phyloP scores from a whole-genome alignment of 2,888 invertebrate species.

The Smittia sp. region DNA sequence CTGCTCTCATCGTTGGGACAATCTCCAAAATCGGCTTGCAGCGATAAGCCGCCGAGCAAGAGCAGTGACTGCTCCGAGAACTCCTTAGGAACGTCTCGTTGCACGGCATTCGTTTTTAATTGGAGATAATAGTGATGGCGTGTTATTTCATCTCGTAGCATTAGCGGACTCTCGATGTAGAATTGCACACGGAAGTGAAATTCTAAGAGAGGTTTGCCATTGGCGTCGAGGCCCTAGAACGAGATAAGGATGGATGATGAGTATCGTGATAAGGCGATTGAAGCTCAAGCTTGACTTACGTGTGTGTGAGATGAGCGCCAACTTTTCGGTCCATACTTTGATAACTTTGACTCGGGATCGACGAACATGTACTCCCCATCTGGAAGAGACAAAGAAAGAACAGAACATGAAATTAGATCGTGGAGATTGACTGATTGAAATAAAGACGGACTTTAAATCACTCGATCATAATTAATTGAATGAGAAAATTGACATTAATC shows the following conservation, averaged over 20 bases:
- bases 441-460: not conserved
- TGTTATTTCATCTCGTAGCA: slow-evolving; percentile 87
- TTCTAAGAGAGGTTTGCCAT: slow-evolving; percentile 83
- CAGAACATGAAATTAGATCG: slow-evolving; percentile 23
- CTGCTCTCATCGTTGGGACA: slow-evolving; percentile 57
- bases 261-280: not conserved
- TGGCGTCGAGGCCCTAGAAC: slow-evolving; percentile 79
- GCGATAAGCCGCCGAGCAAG: slow-evolving; percentile 80
- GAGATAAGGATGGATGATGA: slow-evolving; percentile 3
- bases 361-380: slow-evolving; percentile 96
- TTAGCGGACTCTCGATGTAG: slow-evolving; percentile 87
- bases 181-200: slow-evolving; percentile 90
- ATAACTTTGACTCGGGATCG: slow-evolving; percentile 91
- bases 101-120: slow-evolving; percentile 80
- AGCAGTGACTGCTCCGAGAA: slow-evolving; percentile 65
- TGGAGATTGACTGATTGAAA: not conserved
- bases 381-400: slow-evolving; percentile 57
- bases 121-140: slow-evolving; percentile 94
- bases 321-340: slow-evolving; percentile 94
- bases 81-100: slow-evolving; percentile 61
- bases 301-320: slow-evolving; percentile 93
- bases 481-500: slow-evolving; percentile 9
- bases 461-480: slow-evolving; percentile 14
- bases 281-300: slow-evolving; percentile 59
- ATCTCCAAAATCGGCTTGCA: slow-evolving; percentile 92